Base-by-base conservation (phyloP, 2,888 invertebrate genomes). In the Rotaria magnacalcarata region DNA sequence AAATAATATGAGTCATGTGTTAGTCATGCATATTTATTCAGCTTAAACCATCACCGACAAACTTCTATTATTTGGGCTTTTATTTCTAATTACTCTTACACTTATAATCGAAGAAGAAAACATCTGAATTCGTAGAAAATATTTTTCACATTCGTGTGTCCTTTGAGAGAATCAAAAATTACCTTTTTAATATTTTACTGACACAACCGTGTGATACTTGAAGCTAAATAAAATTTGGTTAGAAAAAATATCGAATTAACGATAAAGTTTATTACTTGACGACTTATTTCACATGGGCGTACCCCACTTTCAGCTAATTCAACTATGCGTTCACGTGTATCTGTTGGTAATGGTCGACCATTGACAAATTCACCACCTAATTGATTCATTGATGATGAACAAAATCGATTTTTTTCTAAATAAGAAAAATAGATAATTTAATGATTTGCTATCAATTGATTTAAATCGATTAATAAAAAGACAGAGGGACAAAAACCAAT, bases 161-260 rank as follows among this genome's bases (percentile, higher is more conserved):
- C 34, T 54, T 54, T 2, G 19, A 54, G 5, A 21, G 2, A 21
- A 21, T 54, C 21, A 10, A 19, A 21, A 54, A 0, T 54, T 80
- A 80, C 27, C 87, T 80, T 60, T 87, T 87, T 11, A 87, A 58
- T 34, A 87, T 87, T 85, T 87, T 87, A 47, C 84, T 84, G 5
- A 87, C 87, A 84, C 87, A 87, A 47, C 87, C 87, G 56, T 87
- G 87, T 24, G 85, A 85, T 24, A 87, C 87, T 85, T 85, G 85
- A 16, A 87, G 47, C 50, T 85, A 80, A 54, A 54, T 5, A 21
- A 54, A 54, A 34, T 2, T 34, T 34, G 34, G 34, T 34, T 34
- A 34, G 34, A 34, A 34, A 34, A 34, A 34, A 34, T 34, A 34
- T 34, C 34, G 34, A 34, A 34, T 34, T 34, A 2, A 2, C 16